Percentiles rank a stretch among this genome's conserved stretches.
phyloP scores from a whole-genome alignment of 2,888 invertebrate species.

The Orthonevra nobilis region DNA sequence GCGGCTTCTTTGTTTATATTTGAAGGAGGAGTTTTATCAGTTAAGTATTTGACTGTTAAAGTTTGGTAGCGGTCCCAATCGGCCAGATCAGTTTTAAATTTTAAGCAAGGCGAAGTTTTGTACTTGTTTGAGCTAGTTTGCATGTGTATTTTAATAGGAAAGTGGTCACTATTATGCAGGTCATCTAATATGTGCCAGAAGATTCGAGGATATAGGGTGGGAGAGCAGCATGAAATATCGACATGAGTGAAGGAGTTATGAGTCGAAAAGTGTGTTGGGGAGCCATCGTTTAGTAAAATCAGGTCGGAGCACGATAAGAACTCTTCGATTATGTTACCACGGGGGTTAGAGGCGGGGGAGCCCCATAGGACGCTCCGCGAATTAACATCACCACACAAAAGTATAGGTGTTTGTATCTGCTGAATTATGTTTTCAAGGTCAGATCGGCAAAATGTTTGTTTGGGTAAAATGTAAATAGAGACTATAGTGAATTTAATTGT shows the following conservation, averaged over 20 bases:
- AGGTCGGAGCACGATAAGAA: not conserved
- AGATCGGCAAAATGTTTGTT: slow-evolving; percentile 2
- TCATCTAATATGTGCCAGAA: slow-evolving; percentile 14
- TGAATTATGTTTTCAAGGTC: not conserved
- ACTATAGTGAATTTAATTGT: slow-evolving; percentile 5
- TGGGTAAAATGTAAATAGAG: slow-evolving; percentile 19
- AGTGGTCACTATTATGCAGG: slow-evolving; percentile 26
- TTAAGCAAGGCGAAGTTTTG: not conserved
- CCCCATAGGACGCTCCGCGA: slow-evolving; percentile 17
- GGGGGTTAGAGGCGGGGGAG: slow-evolving; percentile 1
- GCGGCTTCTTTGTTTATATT: not conserved
- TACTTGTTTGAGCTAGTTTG: too few species aligned
- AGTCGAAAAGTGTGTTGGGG: slow-evolving; percentile 28
- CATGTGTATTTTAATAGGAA: not conserved
- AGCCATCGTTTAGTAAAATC: slow-evolving; percentile 6
- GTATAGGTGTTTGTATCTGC: not conserved
- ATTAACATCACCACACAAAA: slow-evolving; percentile 2
- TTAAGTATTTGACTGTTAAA: slow-evolving; percentile 1
- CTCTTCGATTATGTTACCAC: slow-evolving; percentile 1
- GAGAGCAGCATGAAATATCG: slow-evolving; percentile 25
- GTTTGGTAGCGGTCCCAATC: too few species aligned
- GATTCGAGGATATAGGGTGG: slow-evolving; percentile 6
- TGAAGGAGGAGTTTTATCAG: not conserved
- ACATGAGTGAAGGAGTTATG: slow-evolving; percentile 25
- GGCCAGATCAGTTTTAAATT: slow-evolving; percentile 15